These are phyloP conservation scores for Macrostomum cliftonense DNA, from an alignment of 2,888 invertebrate species.

Conservation along the genomic window DNA sequence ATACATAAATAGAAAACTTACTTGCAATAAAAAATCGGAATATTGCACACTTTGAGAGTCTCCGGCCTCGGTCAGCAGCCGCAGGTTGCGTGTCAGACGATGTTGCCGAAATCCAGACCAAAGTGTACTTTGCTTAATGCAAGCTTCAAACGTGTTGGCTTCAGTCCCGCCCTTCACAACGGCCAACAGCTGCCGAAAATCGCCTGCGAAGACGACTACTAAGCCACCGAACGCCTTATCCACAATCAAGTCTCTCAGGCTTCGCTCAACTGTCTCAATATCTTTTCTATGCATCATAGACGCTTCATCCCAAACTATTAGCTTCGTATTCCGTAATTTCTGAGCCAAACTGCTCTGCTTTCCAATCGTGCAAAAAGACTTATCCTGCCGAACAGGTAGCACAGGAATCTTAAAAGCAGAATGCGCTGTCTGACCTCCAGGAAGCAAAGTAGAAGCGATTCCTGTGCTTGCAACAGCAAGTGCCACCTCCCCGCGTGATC, in stretches of 20 bases:
- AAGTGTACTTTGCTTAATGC: constrained; percentile 11
- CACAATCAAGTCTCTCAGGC: constrained; percentile 16
- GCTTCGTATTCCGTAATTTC: constrained; percentile 3
- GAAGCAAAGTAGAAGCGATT: constrained; percentile 38
- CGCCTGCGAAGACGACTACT: constrained; percentile 11
- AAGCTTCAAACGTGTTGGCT: constrained; percentile 12
- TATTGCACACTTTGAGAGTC: too few species aligned
- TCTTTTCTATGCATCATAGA: constrained; percentile 14
- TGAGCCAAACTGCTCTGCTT: constrained; percentile 4
- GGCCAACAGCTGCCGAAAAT: constrained; percentile 13
- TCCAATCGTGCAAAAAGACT: too few species aligned
- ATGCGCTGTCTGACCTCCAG: constrained; percentile 16
- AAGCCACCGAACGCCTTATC: constrained; percentile 9
- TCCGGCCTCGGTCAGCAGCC: too few species aligned
- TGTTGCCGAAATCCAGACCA: constrained; percentile 12
- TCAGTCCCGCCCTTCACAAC: constrained; percentile 9
- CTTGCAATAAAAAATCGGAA: too few species aligned
- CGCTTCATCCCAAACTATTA: constrained; percentile 37
- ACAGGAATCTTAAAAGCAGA: constrained; percentile 13
- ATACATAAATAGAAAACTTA: too few species aligned
- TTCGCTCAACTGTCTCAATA: constrained; percentile 26
- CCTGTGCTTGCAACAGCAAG: constrained; percentile 36
- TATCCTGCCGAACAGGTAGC: too few species aligned
- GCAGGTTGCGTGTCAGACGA: too few species aligned
- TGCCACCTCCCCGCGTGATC: constrained; percentile 22